phyloP scores from a whole-genome alignment of 2,888 invertebrate species.

The Lasioglossum vierecki region DNA sequence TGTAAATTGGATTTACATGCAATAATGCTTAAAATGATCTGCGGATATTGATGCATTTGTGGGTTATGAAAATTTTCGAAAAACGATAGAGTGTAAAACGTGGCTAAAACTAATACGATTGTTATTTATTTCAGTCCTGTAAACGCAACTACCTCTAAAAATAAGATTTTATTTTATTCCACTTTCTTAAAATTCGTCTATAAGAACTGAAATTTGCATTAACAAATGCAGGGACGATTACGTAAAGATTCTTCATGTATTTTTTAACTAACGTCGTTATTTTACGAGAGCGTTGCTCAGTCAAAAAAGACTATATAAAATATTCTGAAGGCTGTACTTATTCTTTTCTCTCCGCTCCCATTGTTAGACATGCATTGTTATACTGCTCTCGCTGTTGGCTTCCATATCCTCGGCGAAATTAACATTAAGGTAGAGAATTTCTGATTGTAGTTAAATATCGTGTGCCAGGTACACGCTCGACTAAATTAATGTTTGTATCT shows the following conservation, averaged over 20 bases:
- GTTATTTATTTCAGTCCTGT: too few species aligned
- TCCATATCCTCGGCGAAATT: conserved; percentile 1
- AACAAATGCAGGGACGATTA: background rate
- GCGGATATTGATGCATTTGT: too few species aligned
- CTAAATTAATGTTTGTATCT: conserved; percentile 22
- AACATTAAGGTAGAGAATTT: background rate
- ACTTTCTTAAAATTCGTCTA: too few species aligned
- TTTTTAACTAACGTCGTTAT: background rate
- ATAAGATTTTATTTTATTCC: too few species aligned
- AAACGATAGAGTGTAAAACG: too few species aligned
- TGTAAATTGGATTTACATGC: too few species aligned
- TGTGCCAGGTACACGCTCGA: background rate
- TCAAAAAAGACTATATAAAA: background rate
- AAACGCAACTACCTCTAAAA: too few species aligned
- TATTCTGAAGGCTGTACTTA: background rate
- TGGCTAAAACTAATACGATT: too few species aligned
- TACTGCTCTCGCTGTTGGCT: background rate
- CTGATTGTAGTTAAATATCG: conserved; percentile 7
- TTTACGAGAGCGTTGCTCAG: background rate
- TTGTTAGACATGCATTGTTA: background rate
- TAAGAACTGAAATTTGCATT: too few species aligned
- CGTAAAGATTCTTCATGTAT: background rate
- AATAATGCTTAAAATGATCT: too few species aligned
- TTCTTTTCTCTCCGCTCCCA: background rate
- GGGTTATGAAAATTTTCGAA: too few species aligned